A percentile compares a stretch with the other conserved stretches of the same genome.
Evolutionary conservation across 2,113 vertebrate species (phyloP).

Genomic region (Oenanthe oenanthe): DNA sequence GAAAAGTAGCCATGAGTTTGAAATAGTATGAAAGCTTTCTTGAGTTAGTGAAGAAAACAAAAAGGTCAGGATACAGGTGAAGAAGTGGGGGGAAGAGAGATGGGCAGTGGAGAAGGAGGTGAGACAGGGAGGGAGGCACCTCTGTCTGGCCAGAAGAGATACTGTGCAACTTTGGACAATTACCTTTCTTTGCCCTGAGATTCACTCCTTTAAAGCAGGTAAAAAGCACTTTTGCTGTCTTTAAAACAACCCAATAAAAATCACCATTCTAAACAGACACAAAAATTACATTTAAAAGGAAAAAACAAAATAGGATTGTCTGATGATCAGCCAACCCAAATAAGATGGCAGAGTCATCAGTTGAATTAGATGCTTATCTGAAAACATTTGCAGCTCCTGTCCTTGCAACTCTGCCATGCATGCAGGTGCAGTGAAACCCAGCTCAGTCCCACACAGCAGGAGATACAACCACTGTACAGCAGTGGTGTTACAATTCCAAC

Average conservation of each 20-base stretch:
- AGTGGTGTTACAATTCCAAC: neutral
- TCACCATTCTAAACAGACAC: neutral
- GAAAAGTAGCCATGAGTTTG: neutral
- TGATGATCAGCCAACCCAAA: neutral
- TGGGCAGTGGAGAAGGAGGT: neutral
- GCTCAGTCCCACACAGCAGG: neutral
- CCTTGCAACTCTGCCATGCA: fast-evolving
- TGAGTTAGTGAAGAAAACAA: neutral
- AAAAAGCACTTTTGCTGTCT: neutral
- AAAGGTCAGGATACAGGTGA: neutral
- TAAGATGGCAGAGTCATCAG: neutral
- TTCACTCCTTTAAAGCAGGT: neutral
- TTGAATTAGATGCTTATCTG: neutral
- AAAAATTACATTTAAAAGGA: neutral
- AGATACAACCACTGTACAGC: neutral
- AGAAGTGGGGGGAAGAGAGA: neutral
- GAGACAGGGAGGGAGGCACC: too few relatives aligned
- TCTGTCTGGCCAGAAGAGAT: neutral
- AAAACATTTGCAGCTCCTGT: neutral
- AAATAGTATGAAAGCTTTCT: neutral
- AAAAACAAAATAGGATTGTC: neutral
- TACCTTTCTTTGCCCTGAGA: neutral
- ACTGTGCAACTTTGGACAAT: neutral
- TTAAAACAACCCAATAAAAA: neutral
- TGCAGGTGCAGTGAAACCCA: neutral